Conservation (phyloP, 2,797 vertebrate genomes). For the Huso huso region DNA sequence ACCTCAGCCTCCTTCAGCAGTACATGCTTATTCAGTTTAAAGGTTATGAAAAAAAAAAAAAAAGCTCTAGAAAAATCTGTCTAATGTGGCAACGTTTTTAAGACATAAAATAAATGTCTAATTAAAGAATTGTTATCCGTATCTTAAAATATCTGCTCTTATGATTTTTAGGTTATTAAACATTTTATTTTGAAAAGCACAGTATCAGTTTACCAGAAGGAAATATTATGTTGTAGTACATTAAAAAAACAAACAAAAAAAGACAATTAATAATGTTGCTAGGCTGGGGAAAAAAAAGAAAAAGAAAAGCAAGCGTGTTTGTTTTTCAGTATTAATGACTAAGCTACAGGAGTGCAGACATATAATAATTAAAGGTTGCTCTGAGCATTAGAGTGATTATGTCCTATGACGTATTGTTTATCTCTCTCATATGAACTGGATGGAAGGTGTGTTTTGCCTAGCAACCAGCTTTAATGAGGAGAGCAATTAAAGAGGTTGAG, state of each 20-base stretch:
- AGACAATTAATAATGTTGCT: slow-evolving; percentile 60
- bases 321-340: slow-evolving; percentile 94
- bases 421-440: slow-evolving; percentile 80
- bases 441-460: slow-evolving; percentile 98
- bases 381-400: slow-evolving; percentile 88
- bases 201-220: slow-evolving; percentile 52
- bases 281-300: slow-evolving; percentile 41
- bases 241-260: slow-evolving; percentile 37
- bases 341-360: slow-evolving; percentile 81
- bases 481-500: slow-evolving; percentile 99
- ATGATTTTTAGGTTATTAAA: no score
- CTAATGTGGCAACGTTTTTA: slow-evolving; percentile 15
- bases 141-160: no score
- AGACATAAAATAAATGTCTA: slow-evolving; percentile 1
- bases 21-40: slow-evolving; percentile 39
- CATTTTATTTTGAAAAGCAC: no score
- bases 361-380: slow-evolving; percentile 96
- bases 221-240: slow-evolving; percentile 53
- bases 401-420: slow-evolving; percentile 95
- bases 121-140: slow-evolving; percentile 52
- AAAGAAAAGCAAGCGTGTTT: slow-evolving; percentile 77
- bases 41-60: slow-evolving; percentile 37
- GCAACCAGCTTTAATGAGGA: slow-evolving; percentile 99
- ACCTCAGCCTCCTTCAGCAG: slow-evolving; percentile 28
- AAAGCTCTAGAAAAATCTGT: slow-evolving; percentile 1